These are phyloP conservation scores for Crotophaga sulcirostris DNA, from an alignment of 2,113 vertebrate species.

Conservation along the genomic window DNA sequence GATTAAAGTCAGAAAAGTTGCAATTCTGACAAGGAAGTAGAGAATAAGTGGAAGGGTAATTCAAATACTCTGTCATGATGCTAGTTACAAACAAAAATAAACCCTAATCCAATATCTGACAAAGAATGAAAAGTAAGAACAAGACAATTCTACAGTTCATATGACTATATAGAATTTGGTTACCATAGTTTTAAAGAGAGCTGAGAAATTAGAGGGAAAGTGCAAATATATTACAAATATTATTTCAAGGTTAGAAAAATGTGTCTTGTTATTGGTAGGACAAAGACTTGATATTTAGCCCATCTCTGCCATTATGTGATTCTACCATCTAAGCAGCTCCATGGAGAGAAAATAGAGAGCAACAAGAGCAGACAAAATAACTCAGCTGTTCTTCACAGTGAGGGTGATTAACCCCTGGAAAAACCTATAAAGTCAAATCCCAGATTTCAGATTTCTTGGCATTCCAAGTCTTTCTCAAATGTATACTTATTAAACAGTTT, in stretches of 20 bases:
- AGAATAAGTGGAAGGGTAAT: background rate
- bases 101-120: background rate
- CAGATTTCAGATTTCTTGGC: background rate
- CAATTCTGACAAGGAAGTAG: background rate
- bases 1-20: background rate
- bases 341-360: accelerated
- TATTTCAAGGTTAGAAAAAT: background rate
- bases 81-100: background rate
- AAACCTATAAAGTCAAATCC: background rate
- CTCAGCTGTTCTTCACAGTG: background rate
- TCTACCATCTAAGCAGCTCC: background rate
- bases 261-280: background rate
- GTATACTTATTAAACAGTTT: background rate
- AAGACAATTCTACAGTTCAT: accelerated
- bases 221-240: background rate
- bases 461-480: background rate
- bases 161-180: background rate
- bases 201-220: background rate
- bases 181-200: background rate
- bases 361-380: background rate
- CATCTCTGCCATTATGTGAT: too few species aligned
- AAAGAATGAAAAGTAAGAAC: background rate
- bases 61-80: background rate
- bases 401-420: background rate
- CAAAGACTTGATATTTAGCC: background rate